Evolutionary conservation across 64 coral and sea anemone species (phyloP), one percentile per base, ranked within the genome.

Genomic region (Stichodactyla mertensii): DNA sequence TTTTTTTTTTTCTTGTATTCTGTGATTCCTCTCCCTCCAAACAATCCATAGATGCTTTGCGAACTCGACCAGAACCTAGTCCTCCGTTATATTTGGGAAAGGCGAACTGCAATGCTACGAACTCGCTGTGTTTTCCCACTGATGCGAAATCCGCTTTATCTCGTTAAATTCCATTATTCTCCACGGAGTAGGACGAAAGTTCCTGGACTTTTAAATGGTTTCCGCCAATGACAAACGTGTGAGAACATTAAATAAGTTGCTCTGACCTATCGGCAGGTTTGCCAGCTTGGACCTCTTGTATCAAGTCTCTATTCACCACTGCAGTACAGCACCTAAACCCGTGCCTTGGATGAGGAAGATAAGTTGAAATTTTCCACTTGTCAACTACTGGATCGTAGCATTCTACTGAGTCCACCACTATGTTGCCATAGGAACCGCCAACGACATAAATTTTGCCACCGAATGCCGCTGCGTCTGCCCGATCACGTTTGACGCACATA

Each of bases 341-440:
- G 86, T 98, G 93, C 57, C 92, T 84, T 13, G 89, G 89, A 55
- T 84, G 87, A 0, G 95, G 95, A n/a, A 98, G 83, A 80, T 89
- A 86, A 19, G 92, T 92, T 23, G 94, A 87, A 45, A 90, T 82
- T 84, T 83, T 88, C 95, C 95, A 98, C 52, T 90, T 82, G 53
- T 92, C 61, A 62, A 71, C 24, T 5, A 57, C 83, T 45, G 86
- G 55, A 57, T 91, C 87, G 57, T 98, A 98, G 88, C 95, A 98
- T 79, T 98, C 95, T 7, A 98, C 95, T 7, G 95, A 94, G 61
- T 91, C 90, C 52, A 94, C 87, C 23, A 88, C 85, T 15, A 98
- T 87, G 89, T 93, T 87, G 12, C 95, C 95, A 85, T 92, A 98
- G 14, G 95, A 98, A 84, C 95, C 95, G 16, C 95, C 95, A 51